A percentile compares a stretch with the other conserved stretches of the same genome.
Evolutionary conservation across 2,113 vertebrate species (phyloP).

Genomic region (Xyliphius kryptos): DNA sequence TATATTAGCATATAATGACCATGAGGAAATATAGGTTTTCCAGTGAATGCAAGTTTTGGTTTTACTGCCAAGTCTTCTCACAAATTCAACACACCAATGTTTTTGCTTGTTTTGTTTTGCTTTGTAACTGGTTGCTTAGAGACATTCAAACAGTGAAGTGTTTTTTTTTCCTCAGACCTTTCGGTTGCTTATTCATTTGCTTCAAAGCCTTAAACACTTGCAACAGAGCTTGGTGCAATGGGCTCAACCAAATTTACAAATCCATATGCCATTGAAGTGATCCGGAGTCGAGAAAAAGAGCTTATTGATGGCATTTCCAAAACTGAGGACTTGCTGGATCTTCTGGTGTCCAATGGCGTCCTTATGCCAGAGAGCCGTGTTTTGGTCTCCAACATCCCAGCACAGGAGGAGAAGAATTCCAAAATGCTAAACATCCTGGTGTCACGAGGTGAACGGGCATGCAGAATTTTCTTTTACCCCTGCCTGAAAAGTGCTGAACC

Average conservation of each 20-base stretch:
- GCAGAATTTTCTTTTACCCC: constrained; percentile 73
- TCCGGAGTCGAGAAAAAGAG: constrained; percentile 64
- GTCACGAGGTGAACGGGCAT: constrained; percentile 71
- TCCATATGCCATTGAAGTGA: constrained; percentile 63
- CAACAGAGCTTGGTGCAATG: constrained; percentile 12
- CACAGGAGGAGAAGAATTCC: constrained; percentile 61
- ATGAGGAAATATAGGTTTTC: too few species aligned
- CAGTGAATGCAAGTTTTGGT: too few species aligned
- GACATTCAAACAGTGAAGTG: constrained; percentile 3
- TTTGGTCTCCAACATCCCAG: constrained; percentile 60
- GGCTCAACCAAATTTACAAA: constrained; percentile 55
- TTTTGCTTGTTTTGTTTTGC: too few species aligned
- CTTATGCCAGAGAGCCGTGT: constrained; percentile 60
- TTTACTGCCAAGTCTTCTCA: too few species aligned
- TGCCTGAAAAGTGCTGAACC: constrained; percentile 73
- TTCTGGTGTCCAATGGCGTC: constrained; percentile 60
- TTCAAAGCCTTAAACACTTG: background rate
- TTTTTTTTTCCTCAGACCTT: constrained; percentile 1
- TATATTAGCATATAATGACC: too few species aligned
- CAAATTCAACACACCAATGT: too few species aligned
- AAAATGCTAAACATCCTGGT: constrained; percentile 64
- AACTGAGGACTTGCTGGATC: constrained; percentile 64
- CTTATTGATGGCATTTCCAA: constrained; percentile 61
- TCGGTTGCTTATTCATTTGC: too few species aligned
- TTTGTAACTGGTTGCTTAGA: constrained; percentile 33